Evolutionary conservation across 1,140 invertebrate genomes (phyloP).

Genomic region (Galleria mellonella): DNA sequence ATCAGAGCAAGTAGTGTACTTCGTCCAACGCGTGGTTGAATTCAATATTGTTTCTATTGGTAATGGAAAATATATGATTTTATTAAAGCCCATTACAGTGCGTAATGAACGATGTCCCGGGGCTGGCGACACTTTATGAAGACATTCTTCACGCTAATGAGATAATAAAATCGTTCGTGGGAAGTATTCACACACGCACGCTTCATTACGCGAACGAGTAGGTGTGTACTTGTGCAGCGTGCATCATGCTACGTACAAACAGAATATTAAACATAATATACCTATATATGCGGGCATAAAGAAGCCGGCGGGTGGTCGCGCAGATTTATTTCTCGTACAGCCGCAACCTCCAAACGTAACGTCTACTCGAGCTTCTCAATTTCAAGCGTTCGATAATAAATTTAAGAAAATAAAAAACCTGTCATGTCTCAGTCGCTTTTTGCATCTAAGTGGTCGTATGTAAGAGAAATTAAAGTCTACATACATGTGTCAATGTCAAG

Average conservation of each 20-base stretch:
- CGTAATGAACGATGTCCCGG: constrained; percentile 62
- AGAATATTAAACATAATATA: constrained; percentile 1
- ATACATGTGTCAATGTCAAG: too few species aligned
- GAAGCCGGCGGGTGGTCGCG: constrained; percentile 10
- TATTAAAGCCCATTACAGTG: constrained; percentile 56
- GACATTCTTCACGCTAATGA: constrained; percentile 66
- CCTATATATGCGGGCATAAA: constrained; percentile 5
- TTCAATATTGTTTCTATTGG: constrained; percentile 4
- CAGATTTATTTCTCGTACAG: constrained; percentile 7
- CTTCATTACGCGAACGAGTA: neutral
- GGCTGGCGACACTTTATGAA: constrained; percentile 65
- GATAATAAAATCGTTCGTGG: constrained; percentile 62
- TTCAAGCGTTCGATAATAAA: constrained; percentile 1
- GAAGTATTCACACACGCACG: constrained; percentile 37
- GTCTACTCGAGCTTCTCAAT: neutral
- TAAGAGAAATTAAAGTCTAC: neutral
- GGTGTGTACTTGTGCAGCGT: neutral
- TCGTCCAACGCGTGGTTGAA: neutral
- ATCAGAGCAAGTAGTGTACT: neutral
- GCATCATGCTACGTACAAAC: neutral
- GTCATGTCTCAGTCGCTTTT: neutral
- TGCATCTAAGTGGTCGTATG: neutral
- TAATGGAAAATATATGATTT: constrained; percentile 37
- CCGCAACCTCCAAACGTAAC: neutral
- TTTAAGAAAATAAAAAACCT: neutral